Evolutionary conservation across 2,797 vertebrate genomes (phyloP).

Genomic region (Gadopsis bispinosus): DNA sequence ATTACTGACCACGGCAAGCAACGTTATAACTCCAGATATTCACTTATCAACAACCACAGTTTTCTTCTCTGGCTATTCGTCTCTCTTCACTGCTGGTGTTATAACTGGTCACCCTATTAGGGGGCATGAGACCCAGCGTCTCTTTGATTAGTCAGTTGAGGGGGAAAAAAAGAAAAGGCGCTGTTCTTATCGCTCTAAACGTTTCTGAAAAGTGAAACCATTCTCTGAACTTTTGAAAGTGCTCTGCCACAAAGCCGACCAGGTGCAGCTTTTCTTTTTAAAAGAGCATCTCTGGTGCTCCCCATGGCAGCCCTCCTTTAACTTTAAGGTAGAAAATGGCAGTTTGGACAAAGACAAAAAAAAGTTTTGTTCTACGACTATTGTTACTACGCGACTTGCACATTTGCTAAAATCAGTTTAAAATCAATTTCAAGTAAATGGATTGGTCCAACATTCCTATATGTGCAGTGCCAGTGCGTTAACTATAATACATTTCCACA

Average conservation of each 20-base stretch:
- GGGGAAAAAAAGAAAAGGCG: background rate
- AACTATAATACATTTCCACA: background rate
- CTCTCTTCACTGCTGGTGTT: background rate
- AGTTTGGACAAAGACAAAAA: slow-evolving; percentile 26
- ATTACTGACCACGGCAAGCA: background rate
- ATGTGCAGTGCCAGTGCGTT: background rate
- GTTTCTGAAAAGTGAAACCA: slow-evolving; percentile 44
- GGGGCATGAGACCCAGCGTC: background rate
- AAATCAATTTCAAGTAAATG: background rate
- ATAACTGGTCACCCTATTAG: background rate
- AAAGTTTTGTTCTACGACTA: background rate
- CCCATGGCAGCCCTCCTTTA: slow-evolving; percentile 33
- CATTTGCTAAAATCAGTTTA: background rate
- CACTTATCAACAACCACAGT: background rate
- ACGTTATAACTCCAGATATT: background rate
- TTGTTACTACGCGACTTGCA: background rate
- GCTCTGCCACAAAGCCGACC: slow-evolving; percentile 18
- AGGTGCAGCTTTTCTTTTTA: slow-evolving; percentile 36
- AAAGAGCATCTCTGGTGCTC: slow-evolving; percentile 37
- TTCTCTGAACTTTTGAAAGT: slow-evolving; percentile 51
- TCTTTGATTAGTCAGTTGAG: slow-evolving; percentile 18
- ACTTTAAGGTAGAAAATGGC: slow-evolving; percentile 32
- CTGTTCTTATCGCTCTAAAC: slow-evolving; percentile 32
- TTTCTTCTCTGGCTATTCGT: background rate
- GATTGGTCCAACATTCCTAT: background rate